These are phyloP conservation scores for Zaprionus obscuricornis DNA, from an alignment of 2,888 invertebrate species.

Conservation along the genomic window DNA sequence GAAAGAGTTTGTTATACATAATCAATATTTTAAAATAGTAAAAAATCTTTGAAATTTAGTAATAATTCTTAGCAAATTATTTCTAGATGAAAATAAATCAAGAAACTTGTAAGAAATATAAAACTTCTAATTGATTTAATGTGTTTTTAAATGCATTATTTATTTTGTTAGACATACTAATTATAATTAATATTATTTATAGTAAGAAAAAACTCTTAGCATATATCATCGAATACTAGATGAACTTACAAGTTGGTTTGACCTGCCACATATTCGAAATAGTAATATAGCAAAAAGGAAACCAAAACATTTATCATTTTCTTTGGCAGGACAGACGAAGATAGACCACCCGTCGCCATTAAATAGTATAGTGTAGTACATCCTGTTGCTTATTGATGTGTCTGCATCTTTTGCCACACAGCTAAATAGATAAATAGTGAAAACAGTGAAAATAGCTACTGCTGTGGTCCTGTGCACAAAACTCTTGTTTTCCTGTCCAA, in stretches of 20 bases:
- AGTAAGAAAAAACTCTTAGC: not conserved
- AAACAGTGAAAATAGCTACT: too few species aligned
- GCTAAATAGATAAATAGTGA: too few species aligned
- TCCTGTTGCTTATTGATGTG: slow-evolving; percentile 68
- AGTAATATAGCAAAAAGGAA: slow-evolving; percentile 53
- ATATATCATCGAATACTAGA: not conserved
- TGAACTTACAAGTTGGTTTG: slow-evolving; percentile 3
- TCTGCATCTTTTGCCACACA: slow-evolving; percentile 40
- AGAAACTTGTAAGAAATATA: too few species aligned
- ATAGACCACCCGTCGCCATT: slow-evolving; percentile 78
- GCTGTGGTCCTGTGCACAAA: slow-evolving; percentile 67
- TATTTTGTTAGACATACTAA: not conserved
- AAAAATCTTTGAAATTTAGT: too few species aligned
- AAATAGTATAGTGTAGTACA: slow-evolving; percentile 55
- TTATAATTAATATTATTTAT: slow-evolving; percentile 5
- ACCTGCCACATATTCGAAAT: slow-evolving; percentile 17
- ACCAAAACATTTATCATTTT: slow-evolving; percentile 81
- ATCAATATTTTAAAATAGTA: too few species aligned
- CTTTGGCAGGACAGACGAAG: slow-evolving; percentile 58
- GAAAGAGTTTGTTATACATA: too few species aligned
- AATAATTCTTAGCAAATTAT: too few species aligned
- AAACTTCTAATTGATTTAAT: too few species aligned
- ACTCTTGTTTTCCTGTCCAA: slow-evolving; percentile 71
- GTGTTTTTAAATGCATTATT: too few species aligned
- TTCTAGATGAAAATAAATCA: too few species aligned